These are phyloP conservation scores for Pithys albifrons DNA, from an alignment of 2,113 vertebrate genomes.

Conservation along the genomic window DNA sequence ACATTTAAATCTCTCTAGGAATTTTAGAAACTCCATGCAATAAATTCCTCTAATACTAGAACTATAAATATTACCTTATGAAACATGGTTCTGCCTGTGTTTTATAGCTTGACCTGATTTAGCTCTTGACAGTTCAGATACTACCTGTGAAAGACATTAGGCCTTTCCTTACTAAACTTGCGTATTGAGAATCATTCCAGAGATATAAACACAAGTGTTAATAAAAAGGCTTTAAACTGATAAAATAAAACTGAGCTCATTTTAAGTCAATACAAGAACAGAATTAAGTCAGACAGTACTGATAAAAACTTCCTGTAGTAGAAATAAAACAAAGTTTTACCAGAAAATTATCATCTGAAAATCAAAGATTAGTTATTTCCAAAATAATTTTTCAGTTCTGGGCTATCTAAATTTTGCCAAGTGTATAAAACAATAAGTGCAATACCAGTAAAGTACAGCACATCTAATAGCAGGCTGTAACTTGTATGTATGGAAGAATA, in stretches of 20 bases:
- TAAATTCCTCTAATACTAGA: neutral
- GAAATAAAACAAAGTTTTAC: neutral
- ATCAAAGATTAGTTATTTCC: neutral
- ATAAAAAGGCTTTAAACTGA: neutral
- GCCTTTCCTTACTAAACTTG: neutral
- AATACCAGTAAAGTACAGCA: neutral
- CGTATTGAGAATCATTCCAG: slow-evolving; percentile 13
- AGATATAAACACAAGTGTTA: neutral
- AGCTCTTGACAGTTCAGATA: slow-evolving; percentile 17
- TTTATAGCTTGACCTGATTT: slow-evolving; percentile 33
- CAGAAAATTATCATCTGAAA: neutral
- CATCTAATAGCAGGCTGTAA: neutral
- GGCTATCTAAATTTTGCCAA: neutral
- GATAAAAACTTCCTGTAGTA: neutral
- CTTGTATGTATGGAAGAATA: neutral
- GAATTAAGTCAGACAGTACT: slow-evolving; percentile 49
- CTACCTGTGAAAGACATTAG: slow-evolving; percentile 14
- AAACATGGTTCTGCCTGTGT: slow-evolving; percentile 5
- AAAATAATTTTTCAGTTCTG: neutral
- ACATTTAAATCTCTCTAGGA: slow-evolving; percentile 13
- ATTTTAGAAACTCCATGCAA: neutral
- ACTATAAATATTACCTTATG: slow-evolving; percentile 15
- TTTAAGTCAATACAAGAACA: slow-evolving; percentile 25
- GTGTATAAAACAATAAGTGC: neutral
- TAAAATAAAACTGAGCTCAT: slow-evolving; percentile 29